Conservation (phyloP, 2,888 invertebrate genomes). For the Drosophila engyochracea region DNA sequence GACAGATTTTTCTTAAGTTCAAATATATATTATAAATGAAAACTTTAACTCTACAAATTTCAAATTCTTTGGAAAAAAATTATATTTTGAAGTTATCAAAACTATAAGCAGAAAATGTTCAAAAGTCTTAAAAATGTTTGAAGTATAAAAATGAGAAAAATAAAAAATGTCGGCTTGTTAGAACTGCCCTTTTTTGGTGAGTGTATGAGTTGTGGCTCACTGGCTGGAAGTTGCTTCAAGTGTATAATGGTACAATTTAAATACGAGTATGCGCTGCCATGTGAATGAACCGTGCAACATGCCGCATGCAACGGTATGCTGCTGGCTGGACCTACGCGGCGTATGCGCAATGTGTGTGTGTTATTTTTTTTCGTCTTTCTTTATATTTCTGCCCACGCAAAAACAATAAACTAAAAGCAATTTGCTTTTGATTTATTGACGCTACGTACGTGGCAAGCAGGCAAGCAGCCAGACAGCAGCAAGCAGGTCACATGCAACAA, state of each 20-base stretch:
- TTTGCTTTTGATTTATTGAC: constrained; percentile 79
- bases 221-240: constrained; percentile 39
- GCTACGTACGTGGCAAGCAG: constrained; percentile 60
- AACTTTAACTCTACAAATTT: background rate
- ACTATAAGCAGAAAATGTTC: background rate
- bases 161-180: no score
- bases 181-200: background rate
- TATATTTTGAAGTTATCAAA: background rate
- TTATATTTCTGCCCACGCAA: constrained; percentile 47
- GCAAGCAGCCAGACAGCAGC: constrained; percentile 10
- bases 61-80: background rate
- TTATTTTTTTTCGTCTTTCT: background rate
- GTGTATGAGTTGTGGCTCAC: constrained; percentile 1
- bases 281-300: constrained; percentile 70
- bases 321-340: constrained; percentile 34
- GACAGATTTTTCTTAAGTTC: background rate
- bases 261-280: constrained; percentile 69
- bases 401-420: constrained; percentile 79
- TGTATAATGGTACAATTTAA: constrained; percentile 82
- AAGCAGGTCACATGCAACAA: constrained; percentile 60
- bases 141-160: no score
- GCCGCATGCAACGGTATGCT: constrained; percentile 38
- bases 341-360: constrained; percentile 54
- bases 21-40: background rate
- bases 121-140: background rate